Evolutionary conservation across 2,113 vertebrate species (phyloP), one percentile per base, ranked within the genome.

Genomic region (Tiliqua scincoides): DNA sequence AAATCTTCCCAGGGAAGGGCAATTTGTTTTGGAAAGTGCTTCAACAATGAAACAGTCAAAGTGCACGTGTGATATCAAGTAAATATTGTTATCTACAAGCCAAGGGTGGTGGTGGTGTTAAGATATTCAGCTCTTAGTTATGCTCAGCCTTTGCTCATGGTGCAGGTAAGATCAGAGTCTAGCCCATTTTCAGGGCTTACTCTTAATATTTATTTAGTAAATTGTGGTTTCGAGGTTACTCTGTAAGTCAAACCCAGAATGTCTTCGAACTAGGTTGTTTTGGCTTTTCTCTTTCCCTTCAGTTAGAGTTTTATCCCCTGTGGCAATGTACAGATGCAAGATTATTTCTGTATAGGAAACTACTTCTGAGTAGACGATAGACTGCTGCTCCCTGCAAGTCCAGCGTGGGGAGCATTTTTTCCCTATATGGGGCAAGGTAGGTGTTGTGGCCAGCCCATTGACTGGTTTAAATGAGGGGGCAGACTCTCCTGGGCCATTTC

Each of bases 1-100:
- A 75, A 94, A 92, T 86, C 94, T 94, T 93, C 89, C 86, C 88
- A 88, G 91, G 86, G 90, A 85, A 88, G 70, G 83, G 88, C 71
- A 87, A 37, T 52, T 91, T 94, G 88, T 91, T 89, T 83, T 91
- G 87, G 89, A 87, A 93, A 61, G 48, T 83, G 65, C 0, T 14
- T 68, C 89, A 79, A 83, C 75, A 74, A 80, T 32, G 73, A 86
- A 70, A 77, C 57, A 68, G 79, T 78, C 91, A 74, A 86, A 89
- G 87, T 91, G 48, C 4, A 3, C 0, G 37, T 40, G 23, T 23
- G 43, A 90, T 94, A 92, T 92, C 90, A 79, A 87, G 54, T 84
- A 88, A 85, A 86, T 91, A 91, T 76, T 91, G 79, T 57, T 90
- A 27, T 57, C 40, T 43, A 79, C 85, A 79, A 82, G 37, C 27